Base-by-base conservation (phyloP, 1,140 invertebrate species). In the Vanessa atalanta region DNA sequence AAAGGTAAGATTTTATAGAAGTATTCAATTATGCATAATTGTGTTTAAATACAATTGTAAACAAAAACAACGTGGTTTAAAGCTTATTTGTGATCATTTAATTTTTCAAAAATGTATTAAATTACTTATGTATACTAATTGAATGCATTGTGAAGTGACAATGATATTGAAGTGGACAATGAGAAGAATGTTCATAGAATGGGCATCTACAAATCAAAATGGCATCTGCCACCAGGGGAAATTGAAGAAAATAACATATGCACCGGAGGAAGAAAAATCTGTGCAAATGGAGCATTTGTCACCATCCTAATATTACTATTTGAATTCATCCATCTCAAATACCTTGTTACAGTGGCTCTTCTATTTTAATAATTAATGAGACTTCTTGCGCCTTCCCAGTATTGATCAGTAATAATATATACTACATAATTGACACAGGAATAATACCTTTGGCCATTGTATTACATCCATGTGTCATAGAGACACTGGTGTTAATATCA, bases 401-500 rank as follows among this genome's bases (percentile, higher is more conserved):
- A 73, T 73, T 77, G 80, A 83, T 75, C 81, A 75, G 57, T 61
- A 65, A 74, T 80, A 78, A 80, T 84, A 80, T 78, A 75, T 72
- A 64, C 76, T 72, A 64, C 76, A 75, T 85, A 80, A 74, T 71
- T 78, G 73, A 72, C 70, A 77, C 82, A 77, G 81, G 83, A 79
- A 81, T 77, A 79, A 79, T 77, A 78, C 77, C 78, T 78, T 70
- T 67, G 78, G 77, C 71, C 69, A 68, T 67, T 77, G 79, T 83
- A 75, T 81, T 81, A 68, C 82, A 57, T 82, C 80, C 81, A 83
- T 83, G 69, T 75, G 64, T 79, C 72, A 77, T 84, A 79, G 83
- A 85, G 83, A 83, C 79, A 77, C 82, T 84, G 87, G 84, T 93
- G 89, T 88, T 93, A 93, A 93, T 93, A 81, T 89, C 81, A 80